phyloP scores from a whole-genome alignment of 2,113 vertebrate species.

The Channa argus region DNA sequence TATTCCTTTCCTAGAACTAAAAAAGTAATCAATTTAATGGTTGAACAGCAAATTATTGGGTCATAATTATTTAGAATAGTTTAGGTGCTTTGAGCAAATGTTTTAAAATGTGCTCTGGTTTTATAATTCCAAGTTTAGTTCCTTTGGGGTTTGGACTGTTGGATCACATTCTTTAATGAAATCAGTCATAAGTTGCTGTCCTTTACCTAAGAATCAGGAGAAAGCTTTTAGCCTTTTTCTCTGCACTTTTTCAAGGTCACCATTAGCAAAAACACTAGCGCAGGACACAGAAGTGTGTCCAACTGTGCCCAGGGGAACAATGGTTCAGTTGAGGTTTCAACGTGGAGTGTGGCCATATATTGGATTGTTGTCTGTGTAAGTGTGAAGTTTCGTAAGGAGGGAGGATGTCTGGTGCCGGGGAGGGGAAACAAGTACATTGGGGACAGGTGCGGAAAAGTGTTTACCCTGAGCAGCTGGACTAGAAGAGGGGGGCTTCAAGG shows the following conservation, averaged over 20 bases:
- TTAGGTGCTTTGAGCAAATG: no score
- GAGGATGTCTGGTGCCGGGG: constrained; percentile 41
- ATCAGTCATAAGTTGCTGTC: background rate
- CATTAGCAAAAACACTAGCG: constrained; percentile 9
- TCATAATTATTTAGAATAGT: no score
- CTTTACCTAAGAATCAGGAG: background rate
- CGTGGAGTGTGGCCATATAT: constrained; percentile 46
- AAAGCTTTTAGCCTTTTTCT: background rate
- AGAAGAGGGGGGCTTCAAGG: background rate
- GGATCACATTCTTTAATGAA: background rate
- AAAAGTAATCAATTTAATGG: background rate
- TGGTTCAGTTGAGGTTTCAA: constrained; percentile 26
- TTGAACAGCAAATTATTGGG: background rate
- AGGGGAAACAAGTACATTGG: constrained; percentile 34
- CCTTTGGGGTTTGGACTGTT: background rate
- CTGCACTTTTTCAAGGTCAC: constrained; percentile 8
- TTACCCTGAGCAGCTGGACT: constrained; percentile 55
- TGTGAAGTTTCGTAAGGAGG: constrained; percentile 30
- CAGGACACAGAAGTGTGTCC: constrained; percentile 57
- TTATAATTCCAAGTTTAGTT: background rate
- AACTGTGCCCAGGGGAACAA: constrained; percentile 49
- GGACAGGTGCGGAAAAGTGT: constrained; percentile 58
- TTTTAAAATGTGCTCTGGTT: no score
- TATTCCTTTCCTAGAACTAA: background rate
- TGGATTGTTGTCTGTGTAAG: constrained; percentile 29